Evolutionary conservation across 1,140 invertebrate genomes (phyloP).

Genomic region (Zaprionus ghesquierei): DNA sequence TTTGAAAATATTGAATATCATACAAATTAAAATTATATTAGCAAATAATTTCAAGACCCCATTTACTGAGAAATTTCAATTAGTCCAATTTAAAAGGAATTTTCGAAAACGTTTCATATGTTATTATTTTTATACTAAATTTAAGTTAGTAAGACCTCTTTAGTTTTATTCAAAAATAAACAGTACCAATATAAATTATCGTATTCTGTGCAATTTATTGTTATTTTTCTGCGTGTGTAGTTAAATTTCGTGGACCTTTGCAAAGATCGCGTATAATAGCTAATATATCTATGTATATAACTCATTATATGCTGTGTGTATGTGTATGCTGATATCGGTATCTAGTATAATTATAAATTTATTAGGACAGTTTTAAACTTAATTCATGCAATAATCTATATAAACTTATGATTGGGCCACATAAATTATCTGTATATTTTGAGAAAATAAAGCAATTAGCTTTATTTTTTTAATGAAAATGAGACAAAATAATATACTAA

Average conservation of each 20-base stretch:
- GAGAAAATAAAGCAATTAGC: conserved; percentile 11
- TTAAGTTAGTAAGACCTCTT: background rate
- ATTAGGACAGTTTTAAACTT: conserved; percentile 69
- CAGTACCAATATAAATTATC: conserved; percentile 10
- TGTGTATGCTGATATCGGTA: conserved; percentile 34
- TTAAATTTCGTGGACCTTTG: conserved; percentile 33
- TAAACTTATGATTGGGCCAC: conserved; percentile 50
- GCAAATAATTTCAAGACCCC: background rate
- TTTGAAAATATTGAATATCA: background rate
- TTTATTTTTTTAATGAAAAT: conserved; percentile 14
- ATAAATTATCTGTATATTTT: conserved; percentile 20
- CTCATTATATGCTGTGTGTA: conserved; percentile 32
- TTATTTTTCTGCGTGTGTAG: conserved; percentile 58
- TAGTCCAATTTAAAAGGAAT: background rate
- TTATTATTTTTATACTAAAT: background rate
- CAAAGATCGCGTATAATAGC: conserved; percentile 54
- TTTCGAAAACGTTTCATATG: background rate
- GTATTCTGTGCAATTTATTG: conserved; percentile 73
- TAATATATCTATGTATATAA: conserved; percentile 52
- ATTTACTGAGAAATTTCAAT: background rate
- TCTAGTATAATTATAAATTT: conserved; percentile 56
- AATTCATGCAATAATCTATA: conserved; percentile 44
- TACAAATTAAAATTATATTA: background rate
- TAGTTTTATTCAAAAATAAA: background rate
- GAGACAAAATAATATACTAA: conserved; percentile 23